Evolutionary conservation across 53 echinoderm and acorn worm genomes (phyloP), one percentile per base, ranked within the genome.

Genomic region (Henricia sp.): DNA sequence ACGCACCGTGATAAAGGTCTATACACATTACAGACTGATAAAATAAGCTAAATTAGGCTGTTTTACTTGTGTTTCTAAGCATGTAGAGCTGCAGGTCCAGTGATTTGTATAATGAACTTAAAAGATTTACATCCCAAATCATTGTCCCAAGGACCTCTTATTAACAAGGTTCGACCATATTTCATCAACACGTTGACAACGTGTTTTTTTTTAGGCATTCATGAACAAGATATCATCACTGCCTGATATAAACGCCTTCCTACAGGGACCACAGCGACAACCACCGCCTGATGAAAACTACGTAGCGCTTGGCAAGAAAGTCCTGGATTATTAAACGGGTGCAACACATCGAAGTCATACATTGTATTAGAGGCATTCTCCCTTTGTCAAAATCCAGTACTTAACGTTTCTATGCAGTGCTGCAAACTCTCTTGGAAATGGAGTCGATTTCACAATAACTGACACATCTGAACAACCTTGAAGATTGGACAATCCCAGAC

Each of bases 191-290:
- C 13, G 23, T 20, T 16, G 3, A 37, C 3, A 9, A n/a, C 1
- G 36, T 24, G 17, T 28, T 14, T 37, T 56, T 54, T 52, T 9
- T 46, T 0, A 92, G 93, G 73, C 58, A 17, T 92, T 86, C 64
- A 62, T 80, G 23, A 60, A 41, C n/a, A 86, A 86, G 50, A 85
- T 92, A 50, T 83, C 89, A 23, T 67, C 37, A 9, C 75, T 65
- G 17, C 93, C 93, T 37, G 32, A 73, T 12, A 16, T 92, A 16
- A 86, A 68, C 34, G 93, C 82, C 43, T 92, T 90, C 77, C 70
- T 92, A 20, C 73, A 86, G 0, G 76, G 93, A 30, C 86, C 83
- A 9, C 55, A 75, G 38, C 56, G 89, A 8, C 86, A 86, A 26
- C 65, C 83, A 9, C 68, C 60, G 3, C 93, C 93, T 19, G 69